Conservation (phyloP, 2,113 vertebrate genomes). For the Pampusana beccarii region DNA sequence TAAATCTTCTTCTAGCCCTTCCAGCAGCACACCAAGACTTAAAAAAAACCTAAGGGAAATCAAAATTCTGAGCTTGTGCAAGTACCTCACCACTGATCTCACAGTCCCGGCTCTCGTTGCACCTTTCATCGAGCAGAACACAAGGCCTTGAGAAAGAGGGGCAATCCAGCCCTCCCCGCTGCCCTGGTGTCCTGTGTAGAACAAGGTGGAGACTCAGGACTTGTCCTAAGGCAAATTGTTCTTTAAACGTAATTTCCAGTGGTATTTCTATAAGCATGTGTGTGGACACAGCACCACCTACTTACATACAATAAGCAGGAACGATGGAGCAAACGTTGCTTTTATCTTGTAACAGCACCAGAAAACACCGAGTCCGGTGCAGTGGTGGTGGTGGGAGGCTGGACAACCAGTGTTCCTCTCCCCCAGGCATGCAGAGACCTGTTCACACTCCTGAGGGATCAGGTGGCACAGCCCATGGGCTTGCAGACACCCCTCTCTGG, state of each 20-base stretch:
- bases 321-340: neutral
- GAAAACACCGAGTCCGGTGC: neutral
- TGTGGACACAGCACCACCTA: neutral
- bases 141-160: neutral
- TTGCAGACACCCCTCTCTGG: too few species aligned
- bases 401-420: neutral
- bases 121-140: neutral
- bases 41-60: neutral
- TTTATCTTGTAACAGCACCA: neutral
- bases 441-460: too few species aligned
- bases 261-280: accelerated
- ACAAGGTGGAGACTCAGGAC: neutral
- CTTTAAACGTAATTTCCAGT: neutral
- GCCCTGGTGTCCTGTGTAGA: neutral
- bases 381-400: neutral
- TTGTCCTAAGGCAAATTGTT: neutral
- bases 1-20: neutral
- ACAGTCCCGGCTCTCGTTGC: neutral
- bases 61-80: neutral
- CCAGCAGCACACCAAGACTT: neutral
- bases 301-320: neutral
- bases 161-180: neutral
- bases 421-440: too few species aligned
- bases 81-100: neutral
- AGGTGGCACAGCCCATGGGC: too few species aligned